These are phyloP conservation scores for Tympanoctomys barrerae DNA, from an alignment of 2,797 vertebrate genomes.

Conservation along the genomic window DNA sequence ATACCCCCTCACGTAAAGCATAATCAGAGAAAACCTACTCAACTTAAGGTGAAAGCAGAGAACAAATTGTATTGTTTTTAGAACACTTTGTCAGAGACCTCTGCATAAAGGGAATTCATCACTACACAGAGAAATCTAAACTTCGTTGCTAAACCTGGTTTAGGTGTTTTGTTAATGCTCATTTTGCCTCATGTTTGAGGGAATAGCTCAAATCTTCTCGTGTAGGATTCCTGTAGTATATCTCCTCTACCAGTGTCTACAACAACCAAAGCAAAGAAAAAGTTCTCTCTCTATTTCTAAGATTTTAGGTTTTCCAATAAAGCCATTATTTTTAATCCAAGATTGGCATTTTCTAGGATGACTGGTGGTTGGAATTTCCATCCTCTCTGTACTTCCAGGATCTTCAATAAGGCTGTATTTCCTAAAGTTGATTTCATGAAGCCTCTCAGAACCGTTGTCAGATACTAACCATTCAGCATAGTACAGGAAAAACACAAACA, in stretches of 20 bases:
- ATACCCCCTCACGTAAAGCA: not conserved
- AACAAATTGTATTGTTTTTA: not conserved
- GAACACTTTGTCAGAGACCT: not conserved
- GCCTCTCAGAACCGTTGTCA: not conserved
- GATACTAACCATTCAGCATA: not conserved
- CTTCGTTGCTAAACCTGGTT: not conserved
- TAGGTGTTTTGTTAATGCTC: not conserved
- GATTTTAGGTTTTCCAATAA: not conserved
- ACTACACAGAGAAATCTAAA: not conserved
- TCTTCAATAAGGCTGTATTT: not conserved
- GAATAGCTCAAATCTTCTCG: not conserved
- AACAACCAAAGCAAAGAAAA: not conserved
- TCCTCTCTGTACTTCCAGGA: not conserved
- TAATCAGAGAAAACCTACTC: not conserved
- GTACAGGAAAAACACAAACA: not conserved
- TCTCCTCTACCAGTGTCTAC: not conserved
- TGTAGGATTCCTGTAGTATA: not conserved
- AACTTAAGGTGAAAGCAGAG: not conserved
- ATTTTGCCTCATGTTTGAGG: not conserved
- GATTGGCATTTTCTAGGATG: not conserved
- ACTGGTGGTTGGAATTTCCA: not conserved
- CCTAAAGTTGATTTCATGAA: not conserved
- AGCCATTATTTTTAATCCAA: not conserved
- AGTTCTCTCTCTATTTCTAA: not conserved
- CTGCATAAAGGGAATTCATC: not conserved